phyloP scores from a whole-genome alignment of 2,113 vertebrate species.

The Ibidorhyncha struthersii region DNA sequence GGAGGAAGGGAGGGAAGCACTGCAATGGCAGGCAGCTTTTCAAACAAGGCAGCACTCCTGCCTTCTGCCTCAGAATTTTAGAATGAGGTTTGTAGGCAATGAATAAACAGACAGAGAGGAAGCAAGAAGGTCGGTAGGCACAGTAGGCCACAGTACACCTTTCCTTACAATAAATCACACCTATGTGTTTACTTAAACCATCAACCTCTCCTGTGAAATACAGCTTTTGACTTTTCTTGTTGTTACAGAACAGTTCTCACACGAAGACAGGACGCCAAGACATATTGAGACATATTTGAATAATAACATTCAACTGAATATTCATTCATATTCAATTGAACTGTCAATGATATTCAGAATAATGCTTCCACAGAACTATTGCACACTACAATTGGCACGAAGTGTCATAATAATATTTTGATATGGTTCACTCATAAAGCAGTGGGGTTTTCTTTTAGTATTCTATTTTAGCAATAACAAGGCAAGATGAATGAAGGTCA shows the following conservation, averaged over 20 bases:
- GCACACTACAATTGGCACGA: not conserved
- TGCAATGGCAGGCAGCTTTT: not conserved
- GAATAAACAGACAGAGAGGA: not conserved
- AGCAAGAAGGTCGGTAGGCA: not conserved
- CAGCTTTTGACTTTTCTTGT: not conserved
- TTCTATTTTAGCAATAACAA: not conserved
- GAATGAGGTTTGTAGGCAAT: not conserved
- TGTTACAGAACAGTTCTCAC: not conserved
- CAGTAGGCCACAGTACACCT: not conserved
- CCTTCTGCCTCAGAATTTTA: not conserved
- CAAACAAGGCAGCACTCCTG: not conserved
- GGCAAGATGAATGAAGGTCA: not conserved
- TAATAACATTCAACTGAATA: not conserved
- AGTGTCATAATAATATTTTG: not conserved
- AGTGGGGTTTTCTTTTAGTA: fast-evolving
- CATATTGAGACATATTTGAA: not conserved
- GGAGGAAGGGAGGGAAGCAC: no score
- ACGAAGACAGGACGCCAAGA: not conserved
- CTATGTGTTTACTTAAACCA: not conserved
- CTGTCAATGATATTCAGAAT: not conserved
- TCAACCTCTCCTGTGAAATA: not conserved
- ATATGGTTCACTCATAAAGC: not conserved
- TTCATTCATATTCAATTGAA: not conserved
- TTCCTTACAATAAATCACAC: not conserved
- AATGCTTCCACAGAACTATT: not conserved